phyloP scores from a whole-genome alignment of 2,113 vertebrate genomes.

The Galbula dea region DNA sequence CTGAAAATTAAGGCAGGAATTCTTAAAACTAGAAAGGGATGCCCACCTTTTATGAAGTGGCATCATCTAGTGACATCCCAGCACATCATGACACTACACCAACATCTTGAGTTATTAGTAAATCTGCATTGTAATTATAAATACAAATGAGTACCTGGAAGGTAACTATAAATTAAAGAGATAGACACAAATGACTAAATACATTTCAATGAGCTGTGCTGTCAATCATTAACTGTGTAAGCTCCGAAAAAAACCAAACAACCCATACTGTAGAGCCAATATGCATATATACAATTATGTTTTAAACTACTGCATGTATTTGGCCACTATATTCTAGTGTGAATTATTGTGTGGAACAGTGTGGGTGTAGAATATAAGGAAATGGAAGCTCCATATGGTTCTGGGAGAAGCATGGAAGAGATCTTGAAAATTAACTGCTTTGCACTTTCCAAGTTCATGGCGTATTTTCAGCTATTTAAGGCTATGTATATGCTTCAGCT shows the following conservation, averaged over 20 bases:
- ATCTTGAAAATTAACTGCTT: conserved; percentile 3
- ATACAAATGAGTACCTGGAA: not conserved
- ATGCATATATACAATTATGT: not conserved
- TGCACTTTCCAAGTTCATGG: not conserved
- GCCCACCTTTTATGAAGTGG: not conserved
- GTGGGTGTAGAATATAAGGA: not conserved
- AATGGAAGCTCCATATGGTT: not conserved
- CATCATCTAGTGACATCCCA: not conserved
- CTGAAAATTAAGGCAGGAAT: not conserved
- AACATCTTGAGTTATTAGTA: not conserved
- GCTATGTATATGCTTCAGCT: not conserved
- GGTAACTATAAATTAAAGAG: not conserved
- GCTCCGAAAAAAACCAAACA: not conserved
- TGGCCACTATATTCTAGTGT: not conserved
- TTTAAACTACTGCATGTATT: not conserved
- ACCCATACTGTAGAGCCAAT: not conserved
- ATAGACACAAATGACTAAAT: not conserved
- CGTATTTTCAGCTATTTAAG: not conserved
- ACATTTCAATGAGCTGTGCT: conserved; percentile 20
- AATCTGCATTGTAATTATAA: not conserved
- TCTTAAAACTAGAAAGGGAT: not conserved
- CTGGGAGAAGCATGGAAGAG: not conserved
- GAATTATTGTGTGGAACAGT: not conserved
- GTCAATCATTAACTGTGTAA: not conserved
- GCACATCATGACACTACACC: not conserved